Base-by-base conservation (phyloP, 2,888 invertebrate genomes). In the Polydrusus cervinus region DNA sequence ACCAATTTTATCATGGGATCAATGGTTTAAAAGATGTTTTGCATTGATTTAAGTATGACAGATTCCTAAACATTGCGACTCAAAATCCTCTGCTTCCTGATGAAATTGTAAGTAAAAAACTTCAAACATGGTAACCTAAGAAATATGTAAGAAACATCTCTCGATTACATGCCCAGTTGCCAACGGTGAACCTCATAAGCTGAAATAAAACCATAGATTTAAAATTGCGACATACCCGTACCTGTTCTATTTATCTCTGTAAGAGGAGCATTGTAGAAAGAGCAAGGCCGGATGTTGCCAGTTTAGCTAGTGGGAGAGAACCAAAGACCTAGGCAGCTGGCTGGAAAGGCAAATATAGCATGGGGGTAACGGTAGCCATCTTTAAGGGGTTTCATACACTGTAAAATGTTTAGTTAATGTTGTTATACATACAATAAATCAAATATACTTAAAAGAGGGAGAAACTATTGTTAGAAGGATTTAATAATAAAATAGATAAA, bases 291-390 rank as follows among this genome's bases (percentile, higher is more conserved):
- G 38, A 68, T 67, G 68, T 68, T 45, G 72, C 18, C 67, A 71
- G 68, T 69, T 57, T 74, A 67, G 74, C 68, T 74, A 74, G 74
- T 49, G 74, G 74, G 55, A 68, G 74, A 51, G 30, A 64, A 71
- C 66, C 75, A 71, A 75, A 67, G 71, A 67, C 75, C 75, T 75
- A 75, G 75, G 67, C 60, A 53, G 75, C 71, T 76, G 72, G 68
- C 76, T 76, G 76, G 74, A 69, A 57, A 65, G 74, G 70, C 69
- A 47, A 49, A 64, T 57, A 65, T 69, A 30, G 68, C 73, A 40
- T 73, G 66, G 60, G 53, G 73, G 67, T 61, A 67, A 73, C 55
- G 74, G 53, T 67, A 34, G 64, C 60, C 74, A 68, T 74, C 68
- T 68, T 55, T 74, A 55, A 64, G 62, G 51, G 61, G 68, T 68